Evolutionary conservation across 2,113 vertebrate species (phyloP), one percentile per base, ranked within the genome.

Genomic region (Cyprinus carpio): DNA sequence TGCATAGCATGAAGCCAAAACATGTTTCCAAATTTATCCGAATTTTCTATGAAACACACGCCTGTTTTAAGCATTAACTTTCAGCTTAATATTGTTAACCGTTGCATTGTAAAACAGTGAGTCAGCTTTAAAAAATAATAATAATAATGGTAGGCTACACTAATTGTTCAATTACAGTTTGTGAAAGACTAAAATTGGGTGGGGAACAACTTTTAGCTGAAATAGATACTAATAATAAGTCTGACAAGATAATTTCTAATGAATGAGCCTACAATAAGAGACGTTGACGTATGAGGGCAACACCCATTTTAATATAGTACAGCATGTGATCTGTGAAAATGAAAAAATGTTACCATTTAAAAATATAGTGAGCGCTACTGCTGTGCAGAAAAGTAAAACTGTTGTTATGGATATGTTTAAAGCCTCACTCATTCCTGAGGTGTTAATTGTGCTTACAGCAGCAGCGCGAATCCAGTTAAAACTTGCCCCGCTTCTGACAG

Each of bases 401-500:
- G 15, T 69, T 10, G 8, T 72, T 43, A 29, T 77, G 25, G 82
- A 74, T 71, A 54, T 54, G 8, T 81, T 49, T 56, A 65, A 82
- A 87, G 49, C 40, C 31, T 29, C 29, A 4, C 60, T 83, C 80
- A 83, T 85, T 85, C 84, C 84, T 85, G 40, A 49, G 54, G 84
- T 46, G 40, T 83, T 72, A 31, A 69, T 37, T 74, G 82, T 75
- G 88, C 82, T 86, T 84, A 85, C 51, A 13, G 49, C 25, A 29
- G 5, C 40, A 58, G 75, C 0, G 79, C 67, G 82, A 67, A 77
- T 89, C 92, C 82, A 91, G 92, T 92, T 88, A 89, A 90, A 92
- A 92, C 92, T 87, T 91, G 91, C 86, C 78, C 12, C 25, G 11
- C 29, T 20, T 40, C 37, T 23, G 20, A 69, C 43, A 46, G 20